Evolutionary conservation across 2,888 invertebrate species (phyloP), one percentile per base, ranked within the genome.

Genomic region (Macropis europaea): DNA sequence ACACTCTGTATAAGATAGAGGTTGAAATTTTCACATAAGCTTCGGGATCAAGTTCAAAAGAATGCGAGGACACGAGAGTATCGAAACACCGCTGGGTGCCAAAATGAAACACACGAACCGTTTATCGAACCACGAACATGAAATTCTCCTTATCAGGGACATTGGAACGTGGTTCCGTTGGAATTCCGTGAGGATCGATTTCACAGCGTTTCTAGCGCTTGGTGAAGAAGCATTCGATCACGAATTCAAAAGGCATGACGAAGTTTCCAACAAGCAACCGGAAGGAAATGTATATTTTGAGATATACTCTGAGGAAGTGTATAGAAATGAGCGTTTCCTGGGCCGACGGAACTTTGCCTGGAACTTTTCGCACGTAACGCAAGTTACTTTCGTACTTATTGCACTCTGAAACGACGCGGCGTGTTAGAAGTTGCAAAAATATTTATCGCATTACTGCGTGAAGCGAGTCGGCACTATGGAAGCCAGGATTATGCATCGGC

Each of bases 101-200:
- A n/a, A n/a, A 24, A n/a, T 15, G 26, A 38, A 26, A 24, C 15
- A 0, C 5, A 9, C 11, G 30, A 34, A 6, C 56, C 61, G 67
- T 72, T 72, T 47, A 63, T 60, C 63, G 60, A 63, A 40, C 56
- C 40, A 47, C 52, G 32, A 54, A 73, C 61, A 69, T 50, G 75
- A 78, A 70, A 71, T 77, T 61, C 70, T 67, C 56, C 40, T 61
- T 61, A 57, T 61, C 68, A 57, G 43, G 43, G 30, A 40, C 36
- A 59, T 62, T 69, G 59, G 64, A 63, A 47, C 62, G 52, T 60
- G 56, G 52, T 67, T 61, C 56, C 48, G 34, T 24, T 45, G 34
- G 43, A n/a, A n/a, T n/a, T n/a, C n/a, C n/a, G n/a, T n/a, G 17
- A 42, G 42, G 75, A 71, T 77, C 75, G 67, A 75, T 71, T 50